phyloP scores from a whole-genome alignment of 2,888 invertebrate genomes.

The Quadroppia sp. region DNA sequence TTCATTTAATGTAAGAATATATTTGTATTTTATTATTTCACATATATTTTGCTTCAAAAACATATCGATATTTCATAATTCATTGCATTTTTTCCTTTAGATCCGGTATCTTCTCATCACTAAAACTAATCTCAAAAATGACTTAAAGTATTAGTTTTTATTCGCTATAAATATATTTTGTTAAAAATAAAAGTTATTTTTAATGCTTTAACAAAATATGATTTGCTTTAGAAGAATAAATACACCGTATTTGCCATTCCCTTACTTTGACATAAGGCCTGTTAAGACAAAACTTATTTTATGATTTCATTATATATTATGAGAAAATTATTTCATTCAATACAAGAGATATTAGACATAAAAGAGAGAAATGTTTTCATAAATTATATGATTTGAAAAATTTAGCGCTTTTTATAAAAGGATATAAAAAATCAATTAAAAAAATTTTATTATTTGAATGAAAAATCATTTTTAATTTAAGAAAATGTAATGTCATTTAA shows the following conservation, averaged over 20 bases:
- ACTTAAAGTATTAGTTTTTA: too few species aligned
- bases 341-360: too few species aligned
- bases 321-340: background rate
- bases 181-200: background rate
- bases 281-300: slow-evolving; percentile 11
- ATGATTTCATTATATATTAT: slow-evolving; percentile 23
- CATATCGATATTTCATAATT: slow-evolving; percentile 33
- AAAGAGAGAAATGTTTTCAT: too few species aligned
- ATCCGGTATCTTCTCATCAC: slow-evolving; percentile 22
- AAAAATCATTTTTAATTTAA: too few species aligned
- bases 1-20: too few species aligned
- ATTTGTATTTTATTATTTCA: too few species aligned
- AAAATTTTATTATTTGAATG: too few species aligned
- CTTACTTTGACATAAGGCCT: background rate
- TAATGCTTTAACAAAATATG: background rate
- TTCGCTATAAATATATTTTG: background rate
- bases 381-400: too few species aligned
- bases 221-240: background rate
- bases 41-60: background rate
- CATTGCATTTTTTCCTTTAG: background rate
- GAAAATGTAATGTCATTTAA: too few species aligned
- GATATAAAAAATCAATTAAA: too few species aligned
- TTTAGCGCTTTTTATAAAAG: too few species aligned
- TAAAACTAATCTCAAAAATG: too few species aligned
- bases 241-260: background rate